Evolutionary conservation across 2,797 vertebrate species (phyloP).

Genomic region (Sebastiscus tertius): DNA sequence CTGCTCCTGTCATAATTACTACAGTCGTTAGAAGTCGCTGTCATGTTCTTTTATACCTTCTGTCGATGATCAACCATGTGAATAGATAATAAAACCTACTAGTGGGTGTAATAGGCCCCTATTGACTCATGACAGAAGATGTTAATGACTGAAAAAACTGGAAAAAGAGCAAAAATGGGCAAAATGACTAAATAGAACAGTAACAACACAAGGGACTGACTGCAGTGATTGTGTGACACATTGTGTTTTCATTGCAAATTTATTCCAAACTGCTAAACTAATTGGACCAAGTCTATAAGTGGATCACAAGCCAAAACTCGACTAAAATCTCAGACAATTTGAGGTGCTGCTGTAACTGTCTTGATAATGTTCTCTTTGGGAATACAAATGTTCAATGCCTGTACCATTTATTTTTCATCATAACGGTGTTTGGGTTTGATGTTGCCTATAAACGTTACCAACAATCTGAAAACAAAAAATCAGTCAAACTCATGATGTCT

Average conservation of each 20-base stretch:
- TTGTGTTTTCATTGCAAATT: slow-evolving; percentile 55
- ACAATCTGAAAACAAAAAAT: slow-evolving; percentile 15
- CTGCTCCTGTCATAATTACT: too few species aligned
- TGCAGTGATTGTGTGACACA: slow-evolving; percentile 44
- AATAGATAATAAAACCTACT: too few species aligned
- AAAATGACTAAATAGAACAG: not conserved
- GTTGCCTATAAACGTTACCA: slow-evolving; percentile 5
- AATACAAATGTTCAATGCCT: slow-evolving; percentile 4
- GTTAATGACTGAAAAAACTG: not conserved
- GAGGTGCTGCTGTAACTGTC: slow-evolving; percentile 12
- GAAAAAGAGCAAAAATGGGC: not conserved
- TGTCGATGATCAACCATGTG: too few species aligned
- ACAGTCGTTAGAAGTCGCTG: too few species aligned
- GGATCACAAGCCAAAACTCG: slow-evolving; percentile 50
- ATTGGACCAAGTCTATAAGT: slow-evolving; percentile 69
- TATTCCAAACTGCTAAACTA: slow-evolving; percentile 72
- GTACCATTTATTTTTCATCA: not conserved
- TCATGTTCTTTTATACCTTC: too few species aligned
- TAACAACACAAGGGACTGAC: slow-evolving; percentile 3
- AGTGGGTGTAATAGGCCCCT: too few species aligned
- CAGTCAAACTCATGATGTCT: not conserved
- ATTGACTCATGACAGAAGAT: not conserved
- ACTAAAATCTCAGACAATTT: slow-evolving; percentile 44
- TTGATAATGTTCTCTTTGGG: slow-evolving; percentile 17
- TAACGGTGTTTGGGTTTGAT: not conserved